phyloP scores from a whole-genome alignment of 2,113 vertebrate species.

The human (Homo sapiens) region DNA sequence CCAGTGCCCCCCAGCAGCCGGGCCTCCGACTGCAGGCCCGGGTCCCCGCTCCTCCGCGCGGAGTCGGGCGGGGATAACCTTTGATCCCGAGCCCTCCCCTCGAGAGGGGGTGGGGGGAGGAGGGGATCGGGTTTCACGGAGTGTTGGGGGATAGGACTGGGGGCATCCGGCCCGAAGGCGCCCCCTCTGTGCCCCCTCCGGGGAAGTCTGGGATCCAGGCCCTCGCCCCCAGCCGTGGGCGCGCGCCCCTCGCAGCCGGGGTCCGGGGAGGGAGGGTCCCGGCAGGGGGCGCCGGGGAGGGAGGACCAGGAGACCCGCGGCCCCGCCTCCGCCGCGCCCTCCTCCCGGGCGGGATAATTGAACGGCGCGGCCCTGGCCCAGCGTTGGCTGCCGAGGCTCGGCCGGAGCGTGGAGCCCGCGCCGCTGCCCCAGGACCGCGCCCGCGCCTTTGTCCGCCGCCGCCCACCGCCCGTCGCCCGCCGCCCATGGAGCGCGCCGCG shows the following conservation, averaged over 20 bases:
- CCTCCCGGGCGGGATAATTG: conserved; percentile 79
- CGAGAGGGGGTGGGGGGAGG: accelerated
- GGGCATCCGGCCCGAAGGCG: neutral
- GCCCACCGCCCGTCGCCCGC: neutral
- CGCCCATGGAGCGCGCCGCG: conserved; percentile 61
- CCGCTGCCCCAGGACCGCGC: neutral
- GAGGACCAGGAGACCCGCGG: neutral
- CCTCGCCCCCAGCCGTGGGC: neutral
- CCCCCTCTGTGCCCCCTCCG: neutral
- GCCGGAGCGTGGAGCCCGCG: neutral
- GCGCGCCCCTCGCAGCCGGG: neutral
- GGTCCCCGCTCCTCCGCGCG: accelerated
- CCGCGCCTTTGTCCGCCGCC: conserved; percentile 49
- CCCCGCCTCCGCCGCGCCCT: conserved; percentile 71
- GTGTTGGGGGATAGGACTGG: neutral
- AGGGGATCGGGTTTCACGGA: neutral
- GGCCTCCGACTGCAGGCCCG: accelerated
- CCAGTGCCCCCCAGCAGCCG: neutral
- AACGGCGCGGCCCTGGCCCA: conserved; percentile 51
- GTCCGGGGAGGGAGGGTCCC: neutral
- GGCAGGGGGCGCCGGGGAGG: neutral
- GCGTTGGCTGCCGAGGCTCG: conserved; percentile 67
- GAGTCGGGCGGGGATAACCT: neutral
- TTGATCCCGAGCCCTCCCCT: neutral
- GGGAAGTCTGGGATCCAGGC: neutral